These are phyloP conservation scores for Chondrosia reniformis DNA, from an alignment of 37 sponge, comb jelly and placozoan genomes.

Conservation along the genomic window DNA sequence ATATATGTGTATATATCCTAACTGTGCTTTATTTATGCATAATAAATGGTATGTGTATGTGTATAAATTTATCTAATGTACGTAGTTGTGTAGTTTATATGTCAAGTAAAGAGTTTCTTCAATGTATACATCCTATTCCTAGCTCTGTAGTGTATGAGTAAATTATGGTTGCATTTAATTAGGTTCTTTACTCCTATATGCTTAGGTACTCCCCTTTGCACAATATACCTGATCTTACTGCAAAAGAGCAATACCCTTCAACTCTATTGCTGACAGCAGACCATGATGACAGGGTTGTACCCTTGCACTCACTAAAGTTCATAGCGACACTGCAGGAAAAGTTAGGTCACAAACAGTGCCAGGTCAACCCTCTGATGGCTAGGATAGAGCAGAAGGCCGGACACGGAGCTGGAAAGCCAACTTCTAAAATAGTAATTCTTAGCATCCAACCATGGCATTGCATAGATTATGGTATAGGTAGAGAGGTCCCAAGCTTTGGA, in stretches of 20 bases:
- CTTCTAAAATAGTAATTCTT: constrained; percentile 86
- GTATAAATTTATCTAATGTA: too few species aligned
- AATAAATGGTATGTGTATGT: too few species aligned
- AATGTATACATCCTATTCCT: too few species aligned
- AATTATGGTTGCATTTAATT: not conserved
- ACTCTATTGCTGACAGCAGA: constrained; percentile 87
- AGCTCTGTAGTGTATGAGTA: too few species aligned
- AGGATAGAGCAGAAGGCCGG: constrained; percentile 92
- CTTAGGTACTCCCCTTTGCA: constrained; percentile 89
- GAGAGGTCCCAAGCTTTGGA: too few species aligned
- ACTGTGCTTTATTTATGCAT: too few species aligned
- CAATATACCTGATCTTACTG: constrained; percentile 57
- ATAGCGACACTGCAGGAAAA: constrained; percentile 67
- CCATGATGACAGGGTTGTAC: constrained; percentile 98
- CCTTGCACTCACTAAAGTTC: constrained; percentile 95
- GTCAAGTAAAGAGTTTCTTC: too few species aligned
- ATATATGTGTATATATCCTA: too few species aligned
- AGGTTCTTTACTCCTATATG: not conserved
- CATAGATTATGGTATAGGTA: too few species aligned
- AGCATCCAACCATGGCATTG: too few species aligned
- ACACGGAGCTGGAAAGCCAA: constrained; percentile 96
- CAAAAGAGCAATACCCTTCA: constrained; percentile 73
- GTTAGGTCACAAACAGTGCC: constrained; percentile 21
- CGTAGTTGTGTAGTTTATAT: too few species aligned
- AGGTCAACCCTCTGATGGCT: constrained; percentile 93